These are phyloP conservation scores for Gambelia wislizenii DNA, from an alignment of 2,797 vertebrate genomes.

Conservation along the genomic window DNA sequence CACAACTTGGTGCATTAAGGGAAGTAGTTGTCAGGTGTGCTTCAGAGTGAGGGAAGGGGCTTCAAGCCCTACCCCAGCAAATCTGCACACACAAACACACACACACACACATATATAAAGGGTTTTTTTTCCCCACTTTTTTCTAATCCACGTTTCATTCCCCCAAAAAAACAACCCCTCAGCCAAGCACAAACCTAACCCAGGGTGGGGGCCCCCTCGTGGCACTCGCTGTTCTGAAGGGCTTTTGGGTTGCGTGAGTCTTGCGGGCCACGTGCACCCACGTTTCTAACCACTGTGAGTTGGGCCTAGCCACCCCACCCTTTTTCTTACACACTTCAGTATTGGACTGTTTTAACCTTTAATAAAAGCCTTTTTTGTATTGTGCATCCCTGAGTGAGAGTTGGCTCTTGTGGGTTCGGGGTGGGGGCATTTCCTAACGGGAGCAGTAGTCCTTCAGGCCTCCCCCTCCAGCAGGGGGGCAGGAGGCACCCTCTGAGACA, in stretches of 20 bases:
- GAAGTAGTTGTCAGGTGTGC: not conserved
- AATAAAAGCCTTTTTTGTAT: conserved; percentile 67
- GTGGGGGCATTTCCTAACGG: not conserved
- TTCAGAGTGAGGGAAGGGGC: not conserved
- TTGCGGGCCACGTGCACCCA: not conserved
- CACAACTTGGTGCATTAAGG: not conserved
- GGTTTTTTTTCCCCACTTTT: conserved; percentile 61
- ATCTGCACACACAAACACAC: conserved; percentile 53
- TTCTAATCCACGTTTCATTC: conserved; percentile 26
- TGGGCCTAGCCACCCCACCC: not conserved
- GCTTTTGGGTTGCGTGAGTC: not conserved
- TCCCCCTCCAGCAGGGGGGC: too few species aligned
- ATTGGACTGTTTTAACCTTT: conserved; percentile 62
- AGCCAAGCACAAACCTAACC: conserved; percentile 34
- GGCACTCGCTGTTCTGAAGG: conserved; percentile 3
- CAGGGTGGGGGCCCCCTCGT: not conserved
- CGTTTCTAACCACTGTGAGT: conserved; percentile 42
- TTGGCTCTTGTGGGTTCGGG: not conserved
- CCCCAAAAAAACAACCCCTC: not conserved
- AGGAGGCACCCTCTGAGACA: not conserved
- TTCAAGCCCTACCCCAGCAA: not conserved
- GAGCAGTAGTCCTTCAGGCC: too few species aligned
- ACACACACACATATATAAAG: conserved; percentile 27
- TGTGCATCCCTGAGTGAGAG: not conserved
- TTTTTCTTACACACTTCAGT: conserved; percentile 33